Percentiles rank a stretch among this genome's conserved stretches.
Evolutionary conservation across 2,888 invertebrate genomes (phyloP).

Genomic region (Callosobruchus maculatus): DNA sequence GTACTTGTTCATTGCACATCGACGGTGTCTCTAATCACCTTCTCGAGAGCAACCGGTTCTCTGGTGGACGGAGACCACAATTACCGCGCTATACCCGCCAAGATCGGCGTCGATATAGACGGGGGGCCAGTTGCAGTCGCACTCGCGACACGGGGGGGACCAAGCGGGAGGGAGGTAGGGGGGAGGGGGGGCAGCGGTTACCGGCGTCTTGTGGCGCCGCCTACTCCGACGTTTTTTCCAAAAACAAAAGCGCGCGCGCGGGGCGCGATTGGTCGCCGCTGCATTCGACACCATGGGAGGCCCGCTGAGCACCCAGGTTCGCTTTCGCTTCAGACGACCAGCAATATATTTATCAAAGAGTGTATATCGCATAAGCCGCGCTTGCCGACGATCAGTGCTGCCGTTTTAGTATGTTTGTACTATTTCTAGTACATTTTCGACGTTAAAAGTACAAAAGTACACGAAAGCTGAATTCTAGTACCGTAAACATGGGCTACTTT

Average conservation of each 20-base stretch:
- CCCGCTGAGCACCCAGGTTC: constrained; percentile 19
- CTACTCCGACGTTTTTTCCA: constrained; percentile 35
- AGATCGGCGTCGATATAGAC: not conserved
- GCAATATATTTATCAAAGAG: not conserved
- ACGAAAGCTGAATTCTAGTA: too few relatives aligned
- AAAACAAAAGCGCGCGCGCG: constrained; percentile 35
- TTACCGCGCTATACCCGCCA: not conserved
- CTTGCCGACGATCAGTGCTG: not conserved
- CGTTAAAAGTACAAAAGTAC: too few relatives aligned
- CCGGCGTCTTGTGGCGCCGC: constrained; percentile 32
- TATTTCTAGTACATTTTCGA: too few relatives aligned
- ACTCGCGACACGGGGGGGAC: not conserved
- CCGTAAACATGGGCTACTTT: too few relatives aligned
- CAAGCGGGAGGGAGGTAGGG: too few relatives aligned
- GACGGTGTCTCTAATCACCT: not conserved
- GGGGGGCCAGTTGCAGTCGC: not conserved
- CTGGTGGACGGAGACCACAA: not conserved
- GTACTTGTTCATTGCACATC: not conserved
- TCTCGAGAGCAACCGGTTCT: not conserved
- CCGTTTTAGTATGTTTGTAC: too few relatives aligned
- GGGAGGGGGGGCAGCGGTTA: not conserved
- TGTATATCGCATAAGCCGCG: not conserved
- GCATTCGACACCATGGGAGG: constrained; percentile 37
- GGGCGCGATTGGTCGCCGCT: constrained; percentile 32
- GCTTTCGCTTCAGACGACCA: constrained; percentile 1